Evolutionary conservation across 2,888 invertebrate species (phyloP).

Genomic region (Meghimatium bilineatum): DNA sequence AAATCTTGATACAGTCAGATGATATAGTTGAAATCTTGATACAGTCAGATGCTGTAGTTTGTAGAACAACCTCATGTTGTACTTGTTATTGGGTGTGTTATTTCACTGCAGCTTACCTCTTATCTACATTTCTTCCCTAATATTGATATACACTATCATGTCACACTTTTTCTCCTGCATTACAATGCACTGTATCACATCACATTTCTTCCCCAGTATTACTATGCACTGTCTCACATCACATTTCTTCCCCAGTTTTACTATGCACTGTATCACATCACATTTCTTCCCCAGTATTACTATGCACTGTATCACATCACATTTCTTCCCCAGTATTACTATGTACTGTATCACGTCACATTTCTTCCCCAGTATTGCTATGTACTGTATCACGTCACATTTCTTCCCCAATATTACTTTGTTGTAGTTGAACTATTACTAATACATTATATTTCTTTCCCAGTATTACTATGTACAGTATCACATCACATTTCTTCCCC

Average conservation of each 20-base stretch:
- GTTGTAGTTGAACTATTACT: too few relatives aligned
- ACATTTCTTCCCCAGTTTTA: slow-evolving; percentile 78
- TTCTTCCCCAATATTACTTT: slow-evolving; percentile 79
- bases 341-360: slow-evolving; percentile 79
- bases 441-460: too few relatives aligned
- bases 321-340: slow-evolving; percentile 79
- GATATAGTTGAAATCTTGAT: too few relatives aligned
- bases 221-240: slow-evolving; percentile 80
- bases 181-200: slow-evolving; percentile 80
- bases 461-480: slow-evolving; percentile 80
- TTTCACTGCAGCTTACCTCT: too few relatives aligned
- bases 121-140: not conserved
- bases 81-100: too few relatives aligned
- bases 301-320: slow-evolving; percentile 80
- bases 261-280: slow-evolving; percentile 80
- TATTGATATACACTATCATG: too few relatives aligned
- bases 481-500: slow-evolving; percentile 77
- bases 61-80: too few relatives aligned
- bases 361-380: slow-evolving; percentile 79
- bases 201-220: slow-evolving; percentile 78
- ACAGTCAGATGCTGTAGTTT: too few relatives aligned
- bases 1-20: too few relatives aligned
- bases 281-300: slow-evolving; percentile 78
- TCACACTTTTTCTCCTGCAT: slow-evolving; percentile 78
- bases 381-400: slow-evolving; percentile 79